Conservation (phyloP, 2,113 vertebrate species). For the Sylvicapra grimmia region DNA sequence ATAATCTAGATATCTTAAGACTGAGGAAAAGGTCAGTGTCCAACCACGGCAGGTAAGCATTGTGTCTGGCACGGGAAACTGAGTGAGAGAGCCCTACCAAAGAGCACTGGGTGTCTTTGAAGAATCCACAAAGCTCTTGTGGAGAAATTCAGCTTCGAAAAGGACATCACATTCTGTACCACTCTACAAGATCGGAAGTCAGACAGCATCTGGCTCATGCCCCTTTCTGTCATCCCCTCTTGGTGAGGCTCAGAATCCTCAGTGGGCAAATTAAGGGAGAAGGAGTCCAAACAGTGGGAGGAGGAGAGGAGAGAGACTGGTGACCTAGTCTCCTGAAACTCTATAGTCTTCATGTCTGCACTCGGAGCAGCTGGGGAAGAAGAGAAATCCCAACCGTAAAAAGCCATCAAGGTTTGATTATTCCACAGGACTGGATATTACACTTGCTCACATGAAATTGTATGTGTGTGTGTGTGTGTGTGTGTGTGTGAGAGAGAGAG, state of each 20-base stretch:
- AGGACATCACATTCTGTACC: background rate
- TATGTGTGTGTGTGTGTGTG: background rate
- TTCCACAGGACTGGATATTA: background rate
- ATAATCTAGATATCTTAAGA: background rate
- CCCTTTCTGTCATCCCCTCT: accelerated
- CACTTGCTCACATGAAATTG: background rate
- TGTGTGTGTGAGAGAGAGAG: no score
- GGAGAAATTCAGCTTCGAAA: background rate
- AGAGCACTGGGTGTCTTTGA: background rate
- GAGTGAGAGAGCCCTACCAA: background rate
- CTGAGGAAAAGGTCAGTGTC: background rate
- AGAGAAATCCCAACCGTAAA: background rate
- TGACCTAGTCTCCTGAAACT: background rate
- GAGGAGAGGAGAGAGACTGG: background rate
- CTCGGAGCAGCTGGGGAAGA: accelerated
- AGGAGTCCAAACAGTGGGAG: background rate
- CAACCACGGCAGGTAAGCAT: background rate
- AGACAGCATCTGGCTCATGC: background rate
- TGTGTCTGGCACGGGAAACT: background rate
- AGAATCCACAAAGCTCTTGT: background rate
- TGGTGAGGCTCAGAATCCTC: background rate
- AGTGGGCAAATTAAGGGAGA: background rate
- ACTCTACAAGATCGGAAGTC: background rate
- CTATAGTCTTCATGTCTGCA: background rate
- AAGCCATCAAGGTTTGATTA: background rate